These are phyloP conservation scores for Chloroceryle amazona DNA, from an alignment of 2,797 vertebrate species.

Conservation along the genomic window DNA sequence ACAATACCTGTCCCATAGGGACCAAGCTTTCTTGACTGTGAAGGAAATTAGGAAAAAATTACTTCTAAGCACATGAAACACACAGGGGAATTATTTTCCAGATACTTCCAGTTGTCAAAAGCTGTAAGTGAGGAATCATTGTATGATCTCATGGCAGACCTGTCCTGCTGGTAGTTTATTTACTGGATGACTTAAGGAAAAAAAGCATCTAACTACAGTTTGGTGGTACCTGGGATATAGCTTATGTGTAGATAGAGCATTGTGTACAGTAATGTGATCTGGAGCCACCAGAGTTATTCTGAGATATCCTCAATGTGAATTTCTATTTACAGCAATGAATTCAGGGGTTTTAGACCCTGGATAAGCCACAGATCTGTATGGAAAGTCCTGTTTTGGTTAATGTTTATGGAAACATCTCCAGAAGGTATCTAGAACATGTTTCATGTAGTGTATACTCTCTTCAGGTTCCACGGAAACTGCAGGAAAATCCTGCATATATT, in stretches of 20 bases:
- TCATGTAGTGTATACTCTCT: neutral
- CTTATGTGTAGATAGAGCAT: neutral
- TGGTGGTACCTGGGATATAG: neutral
- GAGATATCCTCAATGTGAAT: fast-evolving
- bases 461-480: neutral
- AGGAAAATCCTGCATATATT: fast-evolving
- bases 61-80: neutral
- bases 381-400: neutral
- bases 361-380: neutral
- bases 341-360: neutral
- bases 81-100: neutral
- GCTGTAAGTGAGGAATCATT: neutral
- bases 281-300: neutral
- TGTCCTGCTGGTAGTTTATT: neutral
- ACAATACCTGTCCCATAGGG: neutral
- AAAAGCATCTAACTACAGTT: neutral
- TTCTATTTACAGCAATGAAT: neutral
- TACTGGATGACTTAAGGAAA: neutral
- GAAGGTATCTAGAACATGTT: neutral
- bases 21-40: neutral
- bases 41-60: neutral
- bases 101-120: neutral
- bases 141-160: neutral
- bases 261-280: neutral
- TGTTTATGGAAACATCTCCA: neutral